Base-by-base conservation (phyloP, 2,113 vertebrate genomes). In the Colistium nudipinnis region DNA sequence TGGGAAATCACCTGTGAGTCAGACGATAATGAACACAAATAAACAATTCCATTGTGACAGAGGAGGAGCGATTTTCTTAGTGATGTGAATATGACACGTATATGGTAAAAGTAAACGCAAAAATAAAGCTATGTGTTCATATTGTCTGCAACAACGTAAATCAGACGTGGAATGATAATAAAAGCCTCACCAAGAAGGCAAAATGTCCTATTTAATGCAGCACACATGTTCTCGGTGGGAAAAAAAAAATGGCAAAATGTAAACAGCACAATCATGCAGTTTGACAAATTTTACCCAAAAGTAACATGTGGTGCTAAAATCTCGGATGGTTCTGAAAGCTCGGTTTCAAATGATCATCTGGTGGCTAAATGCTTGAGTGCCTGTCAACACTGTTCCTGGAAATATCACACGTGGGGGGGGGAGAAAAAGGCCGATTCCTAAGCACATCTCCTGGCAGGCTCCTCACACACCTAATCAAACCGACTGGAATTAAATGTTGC, bases 1-100 rank as follows among this genome's bases (percentile, higher is more conserved):
- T 98, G 95, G 57, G 96, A 97, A 92, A 99, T 97, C 10, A 99
- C 97, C 97, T 99, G 81, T 13, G 24, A 71, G 14, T 35, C 24
- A 70, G 49, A 16, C 7, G 31, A 45, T 24, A 1, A 60, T 1
- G 56, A 68, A 76, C 13, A 80, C 12, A 70, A 55, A 72, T 13
- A 33, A 55, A 72, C 6, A 0, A 33, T 25, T 25, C 2, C 48
- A 22, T n/a, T 19, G 9, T n/a, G n/a, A n/a, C 60, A 16, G 4
- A 49, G 56, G 38, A 4, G 1, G 2, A 3, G 24, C 44, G 31
- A 4, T 1, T 57, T 20, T 35, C 28, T 44, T 12, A 36, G 20
- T 53, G 1, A 33, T 45, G 1, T 41, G 7, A 45, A 19, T 31
- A n/a, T 17, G 57, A 22, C 22, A 53, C 49, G 7, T 25, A 59